phyloP scores from a whole-genome alignment of 2,113 vertebrate genomes.

The Bucco capensis region DNA sequence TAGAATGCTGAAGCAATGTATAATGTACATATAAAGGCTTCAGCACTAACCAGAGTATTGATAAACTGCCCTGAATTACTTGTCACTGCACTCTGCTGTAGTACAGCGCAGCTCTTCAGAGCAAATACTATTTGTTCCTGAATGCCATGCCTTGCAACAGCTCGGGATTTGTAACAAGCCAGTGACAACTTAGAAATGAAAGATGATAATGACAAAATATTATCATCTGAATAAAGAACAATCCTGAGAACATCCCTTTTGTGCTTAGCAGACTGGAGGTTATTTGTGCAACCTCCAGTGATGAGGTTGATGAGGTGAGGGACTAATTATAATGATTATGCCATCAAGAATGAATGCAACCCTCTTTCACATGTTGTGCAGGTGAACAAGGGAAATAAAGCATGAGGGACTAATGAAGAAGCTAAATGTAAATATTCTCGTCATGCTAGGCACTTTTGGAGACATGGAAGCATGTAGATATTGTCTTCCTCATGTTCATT shows the following conservation, averaged over 20 bases:
- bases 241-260: neutral
- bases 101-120: neutral
- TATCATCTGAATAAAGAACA: neutral
- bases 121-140: neutral
- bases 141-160: neutral
- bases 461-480: neutral
- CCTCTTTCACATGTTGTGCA: neutral
- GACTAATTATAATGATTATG: constrained; percentile 17
- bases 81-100: neutral
- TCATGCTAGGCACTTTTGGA: neutral
- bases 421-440: neutral
- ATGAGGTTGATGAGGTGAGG: neutral
- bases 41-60: neutral
- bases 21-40: neutral
- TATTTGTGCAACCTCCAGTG: neutral
- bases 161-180: neutral
- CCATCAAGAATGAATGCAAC: neutral
- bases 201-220: neutral
- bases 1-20: neutral
- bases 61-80: neutral
- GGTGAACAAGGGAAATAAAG: neutral
- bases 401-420: neutral
- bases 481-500: neutral
- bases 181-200: neutral
- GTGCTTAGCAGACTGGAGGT: neutral